Percentiles rank a stretch among this genome's conserved stretches.
Conservation (phyloP, 2,888 invertebrate species). For the Hirtodrosophila histrioides region DNA sequence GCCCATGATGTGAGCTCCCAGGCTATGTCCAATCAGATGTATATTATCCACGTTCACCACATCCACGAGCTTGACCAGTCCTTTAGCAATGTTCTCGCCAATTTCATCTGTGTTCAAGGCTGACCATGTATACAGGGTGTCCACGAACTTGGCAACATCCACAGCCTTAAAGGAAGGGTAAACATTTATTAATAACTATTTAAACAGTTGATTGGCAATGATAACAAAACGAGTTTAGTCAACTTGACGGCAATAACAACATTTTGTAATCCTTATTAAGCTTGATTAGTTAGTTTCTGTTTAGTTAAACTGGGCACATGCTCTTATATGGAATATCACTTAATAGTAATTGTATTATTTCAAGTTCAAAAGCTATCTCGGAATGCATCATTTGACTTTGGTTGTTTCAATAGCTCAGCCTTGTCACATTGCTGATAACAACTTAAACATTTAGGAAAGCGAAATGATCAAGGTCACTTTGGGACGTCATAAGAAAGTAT, state of each 20-base stretch:
- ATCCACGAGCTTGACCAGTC: constrained; percentile 74
- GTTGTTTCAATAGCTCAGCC: background rate
- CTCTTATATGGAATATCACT: too few relatives aligned
- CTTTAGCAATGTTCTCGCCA: constrained; percentile 76
- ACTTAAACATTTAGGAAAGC: background rate
- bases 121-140: constrained; percentile 83
- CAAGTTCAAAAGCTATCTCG: too few relatives aligned
- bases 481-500: too few relatives aligned
- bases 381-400: constrained; percentile 8
- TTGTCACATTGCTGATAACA: constrained; percentile 9
- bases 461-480: background rate
- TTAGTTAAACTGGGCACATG: too few relatives aligned
- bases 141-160: constrained; percentile 80
- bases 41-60: constrained; percentile 74
- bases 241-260: too few relatives aligned
- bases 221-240: too few relatives aligned
- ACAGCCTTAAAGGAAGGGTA: constrained; percentile 65
- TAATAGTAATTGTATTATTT: too few relatives aligned
- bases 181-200: too few relatives aligned
- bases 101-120: constrained; percentile 83
- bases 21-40: constrained; percentile 84
- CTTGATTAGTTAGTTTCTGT: too few relatives aligned
- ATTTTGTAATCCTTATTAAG: too few relatives aligned
- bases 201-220: too few relatives aligned
- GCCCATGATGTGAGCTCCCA: constrained; percentile 84